Base-by-base conservation (phyloP, 2,113 vertebrate species). In the Lasiurus cinereus region DNA sequence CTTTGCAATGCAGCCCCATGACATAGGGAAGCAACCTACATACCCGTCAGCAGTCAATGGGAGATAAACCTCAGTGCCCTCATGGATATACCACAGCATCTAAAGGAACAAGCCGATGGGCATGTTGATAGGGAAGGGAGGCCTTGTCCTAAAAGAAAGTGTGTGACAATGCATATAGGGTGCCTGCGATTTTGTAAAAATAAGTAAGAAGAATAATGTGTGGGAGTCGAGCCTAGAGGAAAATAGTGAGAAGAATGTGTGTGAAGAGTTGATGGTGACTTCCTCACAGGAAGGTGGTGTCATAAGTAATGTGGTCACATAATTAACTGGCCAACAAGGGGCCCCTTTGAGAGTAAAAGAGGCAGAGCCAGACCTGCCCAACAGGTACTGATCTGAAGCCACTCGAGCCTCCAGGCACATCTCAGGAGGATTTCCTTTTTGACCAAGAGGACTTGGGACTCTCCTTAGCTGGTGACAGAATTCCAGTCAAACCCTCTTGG, bases 81-180 rank as follows among this genome's bases (percentile, higher is more conserved):
- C 10, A 0, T 6, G 64, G 52, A 2, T 4, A 2, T 6, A n/a
- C 52, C 24, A 12, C 22, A 6, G 46, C 0, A 1, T 24, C 29
- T 16, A 5, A n/a, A 72, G 18, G 77, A 59, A 19, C 0, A 8
- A 46, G 33, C 3, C 0, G 22, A 15, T 0, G 19, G 59, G 0
- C 2, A 1, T 1, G 9, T 31, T 4, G 67, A 3, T 1, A 15
- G 39, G 33, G 24, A 24, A 48, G 29, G 33, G 8, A 2, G 54
- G 29, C n/a, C 0, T 0, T 3, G 48, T 50, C 76, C 67, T 33
- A 11, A 22, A 29, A 59, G 36, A 29, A 50, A 46, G 5, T 1
- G 1, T 5, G 6, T 4, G 13, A 6, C 14, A 0, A 4, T 14
- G 0, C 22, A 16, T 19, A 1, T 1, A 6, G 8, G 16, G 22